Evolutionary conservation across 1,140 invertebrate species (phyloP), one percentile per base, ranked within the genome.

Genomic region (Caerostris extrusa): DNA sequence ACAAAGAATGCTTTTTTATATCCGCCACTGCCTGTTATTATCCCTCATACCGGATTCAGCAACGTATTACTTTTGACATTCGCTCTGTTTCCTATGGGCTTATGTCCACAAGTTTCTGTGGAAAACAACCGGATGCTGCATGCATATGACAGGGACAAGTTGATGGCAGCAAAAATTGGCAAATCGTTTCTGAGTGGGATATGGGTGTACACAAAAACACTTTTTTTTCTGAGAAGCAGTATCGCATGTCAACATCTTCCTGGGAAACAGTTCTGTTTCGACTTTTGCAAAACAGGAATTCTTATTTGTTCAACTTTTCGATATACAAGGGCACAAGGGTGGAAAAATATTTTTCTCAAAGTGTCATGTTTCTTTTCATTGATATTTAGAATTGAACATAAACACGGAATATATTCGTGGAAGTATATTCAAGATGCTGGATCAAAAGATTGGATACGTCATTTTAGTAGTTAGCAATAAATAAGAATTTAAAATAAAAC

Each of bases 161-260:
- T 34, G 69, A 77, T 53, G 12, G 7, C 69, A 77, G 14, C 34
- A n/a, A n/a, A 77, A 77, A 69, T 50, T 77, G 69, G 8, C 69
- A 10, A 77, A 53, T 53, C 69, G 34, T 34, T 77, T 77, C 69
- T 8, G 10, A 14, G 14, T 10, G 14, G 34, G 69, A 77, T 77
- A 7, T 5, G n/a, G 50, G 69, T 77, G 14, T 50, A 34, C 7
- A 77, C 69, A 77, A 77, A 77, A 77, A 53, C 69, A 53, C 34
- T n/a, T 50, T 77, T 77, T n/a, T n/a, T 77, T 77, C 69, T 5
- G 10, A 10, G 69, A 77, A 77, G 12, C 34, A 50, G 50, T 77
- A 50, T 77, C 69, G 12, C 3, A 10, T 77, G 69, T 77, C 69
- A 77, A 77, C 69, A 77, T 77, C 19, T 77, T 77, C 50, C n/a